Conservation (phyloP, 2,888 invertebrate genomes). For the Drosophila mercatorum region DNA sequence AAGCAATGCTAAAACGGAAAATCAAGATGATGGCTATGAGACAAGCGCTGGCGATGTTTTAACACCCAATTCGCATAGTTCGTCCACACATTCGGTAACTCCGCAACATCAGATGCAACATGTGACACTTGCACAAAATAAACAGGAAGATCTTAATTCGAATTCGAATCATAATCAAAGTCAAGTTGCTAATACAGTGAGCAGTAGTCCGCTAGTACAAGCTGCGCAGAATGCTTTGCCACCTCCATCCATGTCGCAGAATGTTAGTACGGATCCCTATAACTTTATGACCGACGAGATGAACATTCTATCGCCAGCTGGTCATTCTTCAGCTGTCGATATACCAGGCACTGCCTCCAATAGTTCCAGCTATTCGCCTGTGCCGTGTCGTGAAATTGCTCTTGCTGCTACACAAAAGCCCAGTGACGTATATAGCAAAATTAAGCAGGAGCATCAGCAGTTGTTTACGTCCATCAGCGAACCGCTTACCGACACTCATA, state of each 20-base stretch:
- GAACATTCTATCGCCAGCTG: conserved; percentile 67
- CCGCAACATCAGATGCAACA: conserved; percentile 79
- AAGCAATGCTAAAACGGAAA: conserved; percentile 87
- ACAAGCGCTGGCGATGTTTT: conserved; percentile 89
- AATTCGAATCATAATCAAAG: conserved; percentile 43
- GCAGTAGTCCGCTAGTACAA: conserved; percentile 27
- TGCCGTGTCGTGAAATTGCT: conserved; percentile 12
- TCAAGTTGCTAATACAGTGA: conserved; percentile 10
- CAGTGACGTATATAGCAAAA: conserved; percentile 34
- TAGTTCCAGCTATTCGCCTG: conserved; percentile 31
- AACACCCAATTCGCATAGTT: conserved; percentile 83
- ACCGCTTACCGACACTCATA: conserved; percentile 10
- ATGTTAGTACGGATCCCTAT: conserved; percentile 88
- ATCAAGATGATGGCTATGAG: conserved; percentile 95
- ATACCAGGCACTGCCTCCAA: conserved; percentile 18
- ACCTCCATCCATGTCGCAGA: conserved; percentile 26
- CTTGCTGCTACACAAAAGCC: conserved; percentile 19
- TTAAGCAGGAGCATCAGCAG: conserved; percentile 39
- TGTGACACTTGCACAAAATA: conserved; percentile 40
- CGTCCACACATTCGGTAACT: conserved; percentile 80
- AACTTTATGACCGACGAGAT: conserved; percentile 93
- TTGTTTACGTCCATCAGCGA: conserved; percentile 16
- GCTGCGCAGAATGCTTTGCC: conserved; percentile 14
- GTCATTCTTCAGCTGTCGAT: conserved; percentile 12
- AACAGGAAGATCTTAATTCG: conserved; percentile 55